Evolutionary conservation across 2,113 vertebrate genomes (phyloP).

Genomic region (Myrmecophaga tridactyla): DNA sequence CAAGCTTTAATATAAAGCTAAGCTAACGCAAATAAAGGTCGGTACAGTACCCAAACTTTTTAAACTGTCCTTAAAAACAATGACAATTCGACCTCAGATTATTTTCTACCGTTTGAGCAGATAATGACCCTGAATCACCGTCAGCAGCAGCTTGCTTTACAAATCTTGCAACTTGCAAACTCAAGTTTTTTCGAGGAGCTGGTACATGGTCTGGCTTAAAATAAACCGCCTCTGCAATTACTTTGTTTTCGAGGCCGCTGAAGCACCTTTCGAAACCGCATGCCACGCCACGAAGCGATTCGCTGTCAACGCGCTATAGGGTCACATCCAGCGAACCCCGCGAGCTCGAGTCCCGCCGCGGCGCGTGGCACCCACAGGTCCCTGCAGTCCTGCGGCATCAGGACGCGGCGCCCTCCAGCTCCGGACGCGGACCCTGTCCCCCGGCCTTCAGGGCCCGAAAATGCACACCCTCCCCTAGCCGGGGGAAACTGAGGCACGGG

Average conservation of each 20-base stretch:
- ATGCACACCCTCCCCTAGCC: no score
- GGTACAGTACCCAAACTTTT: constrained; percentile 61
- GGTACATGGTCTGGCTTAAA: neutral
- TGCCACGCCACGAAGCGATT: constrained; percentile 46
- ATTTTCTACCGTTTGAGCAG: neutral
- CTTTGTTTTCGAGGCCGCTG: neutral
- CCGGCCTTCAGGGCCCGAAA: neutral
- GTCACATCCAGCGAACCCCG: constrained; percentile 71
- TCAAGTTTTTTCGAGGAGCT: neutral
- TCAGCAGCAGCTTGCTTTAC: neutral
- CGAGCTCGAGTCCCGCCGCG: constrained; percentile 22
- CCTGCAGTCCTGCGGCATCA: constrained; percentile 48
- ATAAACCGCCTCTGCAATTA: constrained; percentile 28
- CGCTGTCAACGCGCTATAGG: constrained; percentile 66
- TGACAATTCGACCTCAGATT: neutral
- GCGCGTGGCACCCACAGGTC: neutral
- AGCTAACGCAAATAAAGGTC: constrained; percentile 36
- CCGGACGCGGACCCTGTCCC: neutral
- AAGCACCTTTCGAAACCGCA: constrained; percentile 37
- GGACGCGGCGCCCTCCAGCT: neutral
- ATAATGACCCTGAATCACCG: neutral
- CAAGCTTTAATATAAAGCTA: constrained; percentile 56
- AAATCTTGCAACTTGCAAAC: constrained; percentile 15
- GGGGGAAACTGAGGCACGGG: constrained; percentile 53
- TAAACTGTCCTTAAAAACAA: constrained; percentile 49